Conservation (phyloP, 1,140 invertebrate species). For the Phymorhynchus buccinoides region DNA sequence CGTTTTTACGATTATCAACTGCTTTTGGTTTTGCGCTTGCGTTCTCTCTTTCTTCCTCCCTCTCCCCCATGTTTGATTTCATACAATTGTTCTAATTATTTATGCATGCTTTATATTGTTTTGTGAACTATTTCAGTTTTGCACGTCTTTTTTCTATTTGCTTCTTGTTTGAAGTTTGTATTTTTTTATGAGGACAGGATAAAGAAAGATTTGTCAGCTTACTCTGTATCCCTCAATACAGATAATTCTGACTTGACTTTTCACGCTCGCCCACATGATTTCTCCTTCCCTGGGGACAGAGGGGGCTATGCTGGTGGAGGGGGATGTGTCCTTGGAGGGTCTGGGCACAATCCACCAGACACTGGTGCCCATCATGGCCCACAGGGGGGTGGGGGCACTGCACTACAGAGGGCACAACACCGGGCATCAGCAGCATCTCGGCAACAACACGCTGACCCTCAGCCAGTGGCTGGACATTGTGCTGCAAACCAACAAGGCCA, state of each 20-base stretch:
- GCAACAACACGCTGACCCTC: constrained; percentile 73
- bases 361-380: constrained; percentile 86
- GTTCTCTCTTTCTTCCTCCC: too few species aligned
- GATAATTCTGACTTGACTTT: too few species aligned
- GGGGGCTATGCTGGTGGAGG: constrained; percentile 82
- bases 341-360: constrained; percentile 71
- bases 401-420: background rate
- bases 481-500: constrained; percentile 78
- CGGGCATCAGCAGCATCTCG: background rate
- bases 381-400: constrained; percentile 75
- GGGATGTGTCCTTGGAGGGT: constrained; percentile 83
- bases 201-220: too few species aligned
- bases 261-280: background rate
- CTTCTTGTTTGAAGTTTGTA: too few species aligned
- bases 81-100: too few species aligned
- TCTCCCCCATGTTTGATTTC: too few species aligned
- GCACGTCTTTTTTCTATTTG: too few species aligned
- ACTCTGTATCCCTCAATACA: background rate
- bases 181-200: too few species aligned
- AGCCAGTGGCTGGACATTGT: constrained; percentile 81
- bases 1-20: too few species aligned
- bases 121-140: too few species aligned
- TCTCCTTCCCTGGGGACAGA: constrained; percentile 20
- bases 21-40: too few species aligned
- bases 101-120: too few species aligned